Conservation (phyloP, 2,888 invertebrate genomes). For the Mesorhabditis sp. region DNA sequence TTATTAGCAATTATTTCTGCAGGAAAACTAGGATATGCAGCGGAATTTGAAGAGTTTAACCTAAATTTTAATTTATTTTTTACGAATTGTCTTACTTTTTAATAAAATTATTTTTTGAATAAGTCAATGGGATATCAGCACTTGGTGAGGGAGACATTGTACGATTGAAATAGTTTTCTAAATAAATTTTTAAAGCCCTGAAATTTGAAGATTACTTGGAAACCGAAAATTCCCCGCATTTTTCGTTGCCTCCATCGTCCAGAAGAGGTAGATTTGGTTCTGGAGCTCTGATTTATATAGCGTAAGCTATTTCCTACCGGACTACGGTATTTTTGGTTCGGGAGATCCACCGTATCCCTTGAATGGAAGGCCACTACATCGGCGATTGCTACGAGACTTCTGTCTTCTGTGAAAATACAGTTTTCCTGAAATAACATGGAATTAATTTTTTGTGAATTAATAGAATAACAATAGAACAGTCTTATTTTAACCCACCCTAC, state of each 20-base stretch:
- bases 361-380: slow-evolving; percentile 6
- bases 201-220: neutral
- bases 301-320: neutral
- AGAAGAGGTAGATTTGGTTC: slow-evolving; percentile 4
- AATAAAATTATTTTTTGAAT: neutral
- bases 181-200: neutral
- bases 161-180: neutral
- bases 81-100: neutral
- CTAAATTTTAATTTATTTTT: too few species aligned
- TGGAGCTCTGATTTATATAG: neutral
- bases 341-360: neutral
- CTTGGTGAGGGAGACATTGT: neutral
- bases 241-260: neutral
- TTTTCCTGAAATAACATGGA: neutral
- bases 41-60: too few species aligned
- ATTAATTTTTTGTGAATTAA: neutral
- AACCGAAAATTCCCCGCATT: neutral
- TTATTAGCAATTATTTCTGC: neutral
- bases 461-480: too few species aligned
- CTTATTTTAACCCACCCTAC: too few species aligned
- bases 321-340: neutral
- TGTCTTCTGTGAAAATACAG: neutral
- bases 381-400: neutral
- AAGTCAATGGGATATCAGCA: neutral
- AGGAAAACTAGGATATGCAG: too few species aligned